Conservation (phyloP, 2,113 vertebrate species). For the Burhinus oedicnemus region DNA sequence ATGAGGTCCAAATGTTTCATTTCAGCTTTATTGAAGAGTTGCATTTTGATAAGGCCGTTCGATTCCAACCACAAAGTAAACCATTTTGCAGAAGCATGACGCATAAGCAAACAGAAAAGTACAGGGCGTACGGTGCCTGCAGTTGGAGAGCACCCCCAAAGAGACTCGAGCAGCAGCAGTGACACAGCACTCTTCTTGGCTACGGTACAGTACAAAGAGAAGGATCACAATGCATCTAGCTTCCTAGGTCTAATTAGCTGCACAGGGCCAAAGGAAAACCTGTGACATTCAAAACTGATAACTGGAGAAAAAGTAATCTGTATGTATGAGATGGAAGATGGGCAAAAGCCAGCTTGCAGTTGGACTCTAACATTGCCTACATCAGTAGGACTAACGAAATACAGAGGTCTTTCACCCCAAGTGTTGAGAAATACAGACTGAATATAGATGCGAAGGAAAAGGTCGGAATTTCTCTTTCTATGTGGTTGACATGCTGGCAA, state of each 20-base stretch:
- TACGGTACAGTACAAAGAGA: background rate
- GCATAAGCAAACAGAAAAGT: constrained; percentile 11
- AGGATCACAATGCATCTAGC: background rate
- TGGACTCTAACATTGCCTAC: background rate
- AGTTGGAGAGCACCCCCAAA: constrained; percentile 17
- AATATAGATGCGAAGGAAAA: background rate
- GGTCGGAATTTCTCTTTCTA: background rate
- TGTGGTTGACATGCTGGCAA: background rate
- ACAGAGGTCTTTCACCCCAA: background rate
- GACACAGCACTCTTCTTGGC: constrained; percentile 36
- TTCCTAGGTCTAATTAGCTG: background rate
- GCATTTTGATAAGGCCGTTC: constrained; percentile 16
- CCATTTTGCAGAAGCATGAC: constrained; percentile 2
- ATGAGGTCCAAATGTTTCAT: background rate
- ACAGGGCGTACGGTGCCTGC: background rate
- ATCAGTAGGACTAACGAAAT: background rate
- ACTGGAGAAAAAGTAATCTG: background rate
- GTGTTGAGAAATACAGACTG: background rate
- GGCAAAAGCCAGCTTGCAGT: background rate
- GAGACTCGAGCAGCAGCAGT: background rate
- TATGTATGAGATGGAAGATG: background rate
- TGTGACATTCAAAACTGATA: background rate
- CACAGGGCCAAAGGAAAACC: background rate
- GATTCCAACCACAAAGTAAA: constrained; percentile 2
- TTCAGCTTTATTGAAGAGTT: background rate